Conservation (phyloP, 2,797 vertebrate species). For the Galagoides demidoff region DNA sequence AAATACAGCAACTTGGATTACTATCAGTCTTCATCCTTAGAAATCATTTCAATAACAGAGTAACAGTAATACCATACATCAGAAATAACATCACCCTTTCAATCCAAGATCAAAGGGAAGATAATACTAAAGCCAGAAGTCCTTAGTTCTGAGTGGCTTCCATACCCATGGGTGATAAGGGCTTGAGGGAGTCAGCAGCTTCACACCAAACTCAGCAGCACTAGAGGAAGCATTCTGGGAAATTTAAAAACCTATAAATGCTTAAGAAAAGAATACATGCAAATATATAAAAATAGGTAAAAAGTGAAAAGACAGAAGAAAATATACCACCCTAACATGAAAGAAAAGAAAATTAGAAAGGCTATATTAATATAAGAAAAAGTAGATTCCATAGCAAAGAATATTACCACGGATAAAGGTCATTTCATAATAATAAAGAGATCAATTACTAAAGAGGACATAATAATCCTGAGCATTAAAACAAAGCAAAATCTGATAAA, state of each 20-base stretch:
- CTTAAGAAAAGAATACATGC: neutral
- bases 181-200: neutral
- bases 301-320: neutral
- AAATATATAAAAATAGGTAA: neutral
- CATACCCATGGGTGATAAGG: slow-evolving; percentile 18
- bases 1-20: slow-evolving; percentile 48
- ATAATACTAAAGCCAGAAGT: slow-evolving; percentile 62
- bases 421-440: neutral
- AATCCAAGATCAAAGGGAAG: slow-evolving; percentile 75
- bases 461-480: neutral
- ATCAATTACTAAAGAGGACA: neutral
- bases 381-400: neutral
- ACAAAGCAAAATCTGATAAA: neutral
- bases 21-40: slow-evolving; percentile 64
- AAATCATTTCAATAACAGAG: slow-evolving; percentile 73
- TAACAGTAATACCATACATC: slow-evolving; percentile 72
- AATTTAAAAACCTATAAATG: neutral
- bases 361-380: neutral
- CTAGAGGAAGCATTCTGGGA: neutral
- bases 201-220: neutral
- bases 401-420: neutral
- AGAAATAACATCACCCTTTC: slow-evolving; percentile 67
- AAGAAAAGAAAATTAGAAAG: neutral
- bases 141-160: slow-evolving; percentile 46
- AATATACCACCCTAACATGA: neutral